A percentile compares a stretch with the other conserved stretches of the same genome.
phyloP scores from a whole-genome alignment of 2,113 vertebrate species.

The Theristicus caerulescens region DNA sequence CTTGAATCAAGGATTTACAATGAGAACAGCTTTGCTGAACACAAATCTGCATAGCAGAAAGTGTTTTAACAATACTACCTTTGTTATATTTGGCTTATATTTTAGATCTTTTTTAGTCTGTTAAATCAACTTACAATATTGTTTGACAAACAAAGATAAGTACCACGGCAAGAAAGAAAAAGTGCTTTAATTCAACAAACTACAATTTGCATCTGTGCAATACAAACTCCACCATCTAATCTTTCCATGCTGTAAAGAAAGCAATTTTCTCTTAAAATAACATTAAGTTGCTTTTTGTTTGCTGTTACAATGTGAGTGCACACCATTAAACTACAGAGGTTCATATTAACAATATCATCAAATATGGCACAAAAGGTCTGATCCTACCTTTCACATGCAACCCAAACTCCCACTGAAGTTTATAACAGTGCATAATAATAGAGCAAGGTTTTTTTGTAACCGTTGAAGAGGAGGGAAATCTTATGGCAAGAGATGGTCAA shows the following conservation, averaged over 20 bases:
- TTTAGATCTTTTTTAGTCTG: not conserved
- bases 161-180: not conserved
- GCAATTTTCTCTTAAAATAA: not conserved
- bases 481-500: not conserved
- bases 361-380: not conserved
- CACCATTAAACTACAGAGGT: not conserved
- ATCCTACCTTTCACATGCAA: not conserved
- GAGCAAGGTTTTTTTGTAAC: not conserved
- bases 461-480: rapidly evolving
- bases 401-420: not conserved
- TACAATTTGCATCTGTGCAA: not conserved
- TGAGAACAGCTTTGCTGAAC: not conserved
- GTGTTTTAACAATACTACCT: not conserved
- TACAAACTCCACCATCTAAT: not conserved
- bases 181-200: not conserved
- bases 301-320: not conserved
- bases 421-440: not conserved
- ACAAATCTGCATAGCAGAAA: not conserved
- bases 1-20: not conserved
- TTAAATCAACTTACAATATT: not conserved
- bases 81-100: not conserved
- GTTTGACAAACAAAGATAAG: not conserved
- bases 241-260: not conserved
- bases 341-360: not conserved
- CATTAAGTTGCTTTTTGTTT: not conserved